phyloP scores from a whole-genome alignment of 2,113 vertebrate species.

The Indri indri region DNA sequence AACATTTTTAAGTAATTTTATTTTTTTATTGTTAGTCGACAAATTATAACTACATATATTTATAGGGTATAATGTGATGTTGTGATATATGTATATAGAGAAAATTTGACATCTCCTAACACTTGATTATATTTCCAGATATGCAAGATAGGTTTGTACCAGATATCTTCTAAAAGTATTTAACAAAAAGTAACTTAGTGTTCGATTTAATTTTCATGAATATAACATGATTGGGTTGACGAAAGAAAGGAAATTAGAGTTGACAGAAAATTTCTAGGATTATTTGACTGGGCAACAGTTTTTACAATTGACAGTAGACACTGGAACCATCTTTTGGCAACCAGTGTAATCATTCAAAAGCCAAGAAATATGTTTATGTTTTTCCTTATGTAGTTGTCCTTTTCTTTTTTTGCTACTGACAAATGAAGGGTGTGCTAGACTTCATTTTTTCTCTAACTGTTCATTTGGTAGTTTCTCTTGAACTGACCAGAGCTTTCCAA shows the following conservation, averaged over 20 bases:
- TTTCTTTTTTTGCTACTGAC: not conserved
- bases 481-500: not conserved
- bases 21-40: not conserved
- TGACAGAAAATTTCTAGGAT: constrained; percentile 35
- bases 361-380: constrained; percentile 3
- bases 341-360: not conserved
- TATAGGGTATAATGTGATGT: not conserved
- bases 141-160: not conserved
- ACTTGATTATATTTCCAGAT: not conserved
- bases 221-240: not conserved
- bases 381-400: not conserved
- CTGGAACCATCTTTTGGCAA: constrained; percentile 20
- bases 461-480: not conserved
- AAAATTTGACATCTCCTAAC: not conserved
- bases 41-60: not conserved
- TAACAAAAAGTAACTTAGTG: not conserved
- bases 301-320: not conserved
- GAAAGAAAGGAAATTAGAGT: not conserved
- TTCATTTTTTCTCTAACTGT: not conserved
- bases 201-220: constrained; percentile 31
- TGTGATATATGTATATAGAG: not conserved
- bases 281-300: constrained; percentile 31
- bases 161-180: not conserved
- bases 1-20: not conserved
- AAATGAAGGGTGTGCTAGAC: not conserved